These are phyloP conservation scores for Phasia obesa DNA, from an alignment of 2,888 invertebrate genomes.

Conservation along the genomic window DNA sequence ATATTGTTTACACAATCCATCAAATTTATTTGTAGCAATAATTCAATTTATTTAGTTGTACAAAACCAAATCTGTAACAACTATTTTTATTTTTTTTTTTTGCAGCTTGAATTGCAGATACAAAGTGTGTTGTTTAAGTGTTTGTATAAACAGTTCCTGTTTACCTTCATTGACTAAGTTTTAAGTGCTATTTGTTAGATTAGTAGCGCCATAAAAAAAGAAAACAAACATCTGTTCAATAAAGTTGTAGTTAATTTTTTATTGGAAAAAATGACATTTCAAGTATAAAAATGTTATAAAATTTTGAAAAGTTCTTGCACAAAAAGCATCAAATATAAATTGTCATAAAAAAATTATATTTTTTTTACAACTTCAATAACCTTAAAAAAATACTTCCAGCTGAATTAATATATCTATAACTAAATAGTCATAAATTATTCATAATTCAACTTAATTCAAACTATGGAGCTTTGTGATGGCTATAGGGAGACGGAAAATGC, in stretches of 20 bases:
- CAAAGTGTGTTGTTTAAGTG: slow-evolving; percentile 4
- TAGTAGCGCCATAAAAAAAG: slow-evolving; percentile 1
- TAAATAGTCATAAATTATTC: no score
- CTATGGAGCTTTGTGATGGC: no score
- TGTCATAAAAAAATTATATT: no score
- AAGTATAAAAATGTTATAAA: slow-evolving; percentile 8
- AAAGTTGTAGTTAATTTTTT: slow-evolving; percentile 2
- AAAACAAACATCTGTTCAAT: not conserved
- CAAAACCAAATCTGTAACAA: not conserved
- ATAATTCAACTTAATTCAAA: no score
- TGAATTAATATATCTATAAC: no score
- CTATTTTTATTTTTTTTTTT: not conserved
- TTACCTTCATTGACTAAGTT: slow-evolving; percentile 54
- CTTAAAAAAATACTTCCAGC: no score
- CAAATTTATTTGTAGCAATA: not conserved
- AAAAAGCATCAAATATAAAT: not conserved
- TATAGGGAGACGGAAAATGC: no score
- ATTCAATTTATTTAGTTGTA: not conserved
- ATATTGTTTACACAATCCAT: no score
- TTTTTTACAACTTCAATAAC: no score
- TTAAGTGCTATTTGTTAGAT: slow-evolving; percentile 6
- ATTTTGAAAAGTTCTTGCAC: not conserved
- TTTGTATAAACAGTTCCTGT: slow-evolving; percentile 62
- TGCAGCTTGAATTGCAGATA: slow-evolving; percentile 7
- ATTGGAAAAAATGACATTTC: slow-evolving; percentile 24